Evolutionary conservation across 2,797 vertebrate genomes (phyloP), one percentile per base, ranked within the genome.

Genomic region (Alca torda): DNA sequence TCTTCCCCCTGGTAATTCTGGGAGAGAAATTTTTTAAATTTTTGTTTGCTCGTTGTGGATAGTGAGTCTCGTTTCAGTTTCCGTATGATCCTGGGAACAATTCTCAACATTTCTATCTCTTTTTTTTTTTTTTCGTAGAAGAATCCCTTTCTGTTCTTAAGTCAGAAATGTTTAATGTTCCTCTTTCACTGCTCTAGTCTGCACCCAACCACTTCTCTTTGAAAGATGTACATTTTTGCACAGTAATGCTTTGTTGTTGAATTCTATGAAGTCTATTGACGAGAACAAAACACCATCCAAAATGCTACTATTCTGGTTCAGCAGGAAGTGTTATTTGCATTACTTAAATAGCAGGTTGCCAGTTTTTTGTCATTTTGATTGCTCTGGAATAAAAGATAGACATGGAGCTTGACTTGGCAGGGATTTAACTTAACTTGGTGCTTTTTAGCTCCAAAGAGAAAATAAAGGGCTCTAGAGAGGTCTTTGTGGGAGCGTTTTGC

Each of bases 211-310:
- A 41, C 84, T 96, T 94, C 35, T 69, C 87, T 91, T 90, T 91
- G 83, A 84, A 76, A 95, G 91, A 96, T 90, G 91, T 31, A 76
- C 89, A 48, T 91, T 95, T 95, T 56, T 82, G 77, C 91, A 97
- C 93, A 97, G 95, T 90, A 59, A 93, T 91, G 85, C 96, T 97
- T 96, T 96, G 96, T 97, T 95, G 63, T 30, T 54, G 59, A 59
- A 75, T 94, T 97, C 94, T 97, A 23, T 96, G 93, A 87, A 95
- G 85, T 93, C 93, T 57, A 90, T 96, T 95, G 93, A 96, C 39
- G 35, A 86, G 95, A 96, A 95, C 83, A 95, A 96, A 96, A 90
- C 87, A 14, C 87, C 87, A 76, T 93, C 95, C 94, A 94, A 95
- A 97, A 90, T 2, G 59, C 85, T 88, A 35, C 95, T 91, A 45